Base-by-base conservation (phyloP, 2,888 invertebrate genomes). In the Cremastobaeus sp. region DNA sequence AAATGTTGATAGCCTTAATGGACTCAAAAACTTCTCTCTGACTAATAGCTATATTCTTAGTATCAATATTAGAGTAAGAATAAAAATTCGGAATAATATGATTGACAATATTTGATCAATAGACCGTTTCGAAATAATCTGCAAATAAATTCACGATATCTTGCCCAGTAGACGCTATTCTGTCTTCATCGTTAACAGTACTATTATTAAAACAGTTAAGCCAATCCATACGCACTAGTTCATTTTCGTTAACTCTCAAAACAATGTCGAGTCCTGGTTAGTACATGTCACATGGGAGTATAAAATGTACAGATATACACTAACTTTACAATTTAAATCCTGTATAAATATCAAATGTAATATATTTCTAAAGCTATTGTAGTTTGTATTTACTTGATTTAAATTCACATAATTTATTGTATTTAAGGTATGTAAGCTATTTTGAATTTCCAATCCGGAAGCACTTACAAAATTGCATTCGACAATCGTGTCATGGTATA, bases 71-170 rank as follows among this genome's bases (percentile, higher is more conserved):
- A 3, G 8, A 25, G 8, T 5, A 8, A 25, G 3, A 3, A 25
- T 25, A 5, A 8, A 5, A 25, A 3, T 5, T 5, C 8, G 8
- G 8, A 25, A 5, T 8, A 3, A 5, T 8, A 25, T 5, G 3
- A 25, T 8, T 5, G 8, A 8, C 3, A 25, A 5, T 8, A 3
- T 5, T 8, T 5, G 8, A 5, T 2, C 5, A 2, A 25, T 43
- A 39, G 2, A 39, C 39, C 5, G 39, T 18, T 39, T 39, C n/a
- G n/a, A 39, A 39, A 6, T 18, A 39, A 4, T 39, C 18, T 9
- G 39, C 39, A 18, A 39, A 25, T 3, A 14, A 12, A 43, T 43
- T 25, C 6, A 43, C 43, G 12, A 43, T 11, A 12, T 43, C 43
- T 6, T 43, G 12, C 5, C 25, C 12, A 12, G 21, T 11, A 12